Percentiles rank a stretch among this genome's conserved stretches.
Evolutionary conservation across 1,140 invertebrate genomes (phyloP).

Genomic region (Caenorhabditis inopinata): DNA sequence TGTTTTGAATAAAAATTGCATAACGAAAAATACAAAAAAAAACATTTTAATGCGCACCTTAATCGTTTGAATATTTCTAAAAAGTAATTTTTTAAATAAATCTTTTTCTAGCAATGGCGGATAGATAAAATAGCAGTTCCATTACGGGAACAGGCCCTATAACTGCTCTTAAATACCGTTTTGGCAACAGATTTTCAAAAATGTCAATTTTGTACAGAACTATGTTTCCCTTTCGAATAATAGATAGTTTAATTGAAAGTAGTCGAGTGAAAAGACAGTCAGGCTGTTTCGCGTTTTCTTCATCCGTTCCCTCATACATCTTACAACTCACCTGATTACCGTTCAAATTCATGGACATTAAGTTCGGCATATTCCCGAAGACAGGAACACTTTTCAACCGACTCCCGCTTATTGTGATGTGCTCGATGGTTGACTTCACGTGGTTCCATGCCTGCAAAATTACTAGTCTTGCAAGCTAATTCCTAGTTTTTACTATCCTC

Average conservation of each 20-base stretch:
- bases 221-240: not conserved
- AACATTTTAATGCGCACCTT: too few species aligned
- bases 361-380: constrained; percentile 29
- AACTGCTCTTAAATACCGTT: not conserved
- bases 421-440: not conserved
- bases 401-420: constrained; percentile 15
- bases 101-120: too few species aligned
- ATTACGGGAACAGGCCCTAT: too few species aligned
- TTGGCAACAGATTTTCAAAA: not conserved
- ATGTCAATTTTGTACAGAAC: not conserved
- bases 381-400: constrained; percentile 38
- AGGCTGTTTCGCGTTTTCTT: not conserved
- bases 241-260: not conserved
- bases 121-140: too few species aligned
- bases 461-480: not conserved
- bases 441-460: constrained; percentile 1
- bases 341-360: constrained; percentile 42
- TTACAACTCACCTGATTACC: constrained; percentile 35
- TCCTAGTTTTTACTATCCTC: not conserved
- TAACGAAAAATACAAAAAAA: too few species aligned
- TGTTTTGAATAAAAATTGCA: too few species aligned
- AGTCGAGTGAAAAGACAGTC: not conserved
- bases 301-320: not conserved
- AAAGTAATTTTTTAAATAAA: too few species aligned
- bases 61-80: too few species aligned